Evolutionary conservation across 2,888 invertebrate species (phyloP), one percentile per base, ranked within the genome.

Genomic region (Octodonta nipae): DNA sequence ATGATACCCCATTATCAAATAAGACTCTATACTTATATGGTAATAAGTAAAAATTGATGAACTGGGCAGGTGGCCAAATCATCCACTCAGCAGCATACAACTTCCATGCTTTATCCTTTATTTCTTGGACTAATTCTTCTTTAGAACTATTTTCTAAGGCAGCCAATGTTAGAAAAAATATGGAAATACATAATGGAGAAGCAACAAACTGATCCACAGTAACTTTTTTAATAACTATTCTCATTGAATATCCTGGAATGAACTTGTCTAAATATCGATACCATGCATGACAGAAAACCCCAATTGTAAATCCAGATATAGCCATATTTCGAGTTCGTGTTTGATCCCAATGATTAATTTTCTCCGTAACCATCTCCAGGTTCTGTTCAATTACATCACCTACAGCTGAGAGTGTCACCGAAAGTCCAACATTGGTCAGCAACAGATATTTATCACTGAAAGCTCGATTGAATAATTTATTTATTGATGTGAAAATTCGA

Each of bases 41-140:
- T 42, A 93, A 58, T 52, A 81, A 75, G 58, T 81, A 86, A 62
- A 93, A 93, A 60, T 92, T 93, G n/a, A 93, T 66, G 25, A 87
- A 66, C 58, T 93, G 92, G 1, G 88, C 89, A 4, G 85, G 83
- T 0, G 92, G 91, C 91, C 92, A 92, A 14, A 92, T 73, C 4
- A 84, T 55, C 84, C 88, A 91, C 57, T 93, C 92, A 1, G 87
- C 88, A 29, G 73, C 66, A 54, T 88, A 89, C 7, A 92, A 63
- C 43, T 66, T 73, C 67, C 73, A 72, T 12, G 82, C 84, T 59
- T 91, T 89, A 15, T 70, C 63, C 45, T 65, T 67, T 16, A 85
- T 66, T 63, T 86, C 84, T 24, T 67, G 58, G 41, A 70, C 67
- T 33, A 85, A 71, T 45, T 78, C 75, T 10, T 65, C 53, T 30